Evolutionary conservation across 2,797 vertebrate species (phyloP), one percentile per base, ranked within the genome.

Genomic region (Melanotaenia nigrans): DNA sequence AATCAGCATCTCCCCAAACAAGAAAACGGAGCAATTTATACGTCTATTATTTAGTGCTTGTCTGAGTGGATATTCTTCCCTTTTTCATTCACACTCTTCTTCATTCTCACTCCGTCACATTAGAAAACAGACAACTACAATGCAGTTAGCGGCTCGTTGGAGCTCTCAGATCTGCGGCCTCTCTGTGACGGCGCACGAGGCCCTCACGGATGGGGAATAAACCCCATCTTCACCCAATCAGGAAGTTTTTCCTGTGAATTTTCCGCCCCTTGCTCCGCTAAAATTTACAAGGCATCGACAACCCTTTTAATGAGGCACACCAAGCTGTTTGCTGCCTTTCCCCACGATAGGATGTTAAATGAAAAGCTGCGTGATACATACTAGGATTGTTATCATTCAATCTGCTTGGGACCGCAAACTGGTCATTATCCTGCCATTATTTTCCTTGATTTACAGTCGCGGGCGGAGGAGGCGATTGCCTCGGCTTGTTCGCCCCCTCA

Each of bases 361-460:
- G 96, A 96, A 96, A 96, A 97, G 95, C 96, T 93, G 96, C 93
- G 91, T 87, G 95, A 94, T 95, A 95, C 95, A 95, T 90, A 92
- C 92, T 78, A 93, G 85, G 94, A 96, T 97, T 97, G 96, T 97
- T 97, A 98, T 98, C 96, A 97, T 97, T 98, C 96, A 97, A 96
- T 97, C 96, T 96, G 96, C 95, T 95, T 94, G 93, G 95, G 96
- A 96, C 95, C 93, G 89, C 97, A 97, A 98, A 96, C 96, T 92
- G 96, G 96, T 99, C 97, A 97, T 99, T 98, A 98, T 96, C 95
- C 96, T 93, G 94, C 96, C 96, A 97, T 98, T 97, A 98, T 96
- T 96, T 95, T 93, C 95, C 94, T 92, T 98, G 96, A 98, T 98
- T 98, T 97, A 97, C 95, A 96, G 90, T 95, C 93, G 91, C 85